Conservation (phyloP, 2,113 vertebrate genomes). For the Antennarius striatus region DNA sequence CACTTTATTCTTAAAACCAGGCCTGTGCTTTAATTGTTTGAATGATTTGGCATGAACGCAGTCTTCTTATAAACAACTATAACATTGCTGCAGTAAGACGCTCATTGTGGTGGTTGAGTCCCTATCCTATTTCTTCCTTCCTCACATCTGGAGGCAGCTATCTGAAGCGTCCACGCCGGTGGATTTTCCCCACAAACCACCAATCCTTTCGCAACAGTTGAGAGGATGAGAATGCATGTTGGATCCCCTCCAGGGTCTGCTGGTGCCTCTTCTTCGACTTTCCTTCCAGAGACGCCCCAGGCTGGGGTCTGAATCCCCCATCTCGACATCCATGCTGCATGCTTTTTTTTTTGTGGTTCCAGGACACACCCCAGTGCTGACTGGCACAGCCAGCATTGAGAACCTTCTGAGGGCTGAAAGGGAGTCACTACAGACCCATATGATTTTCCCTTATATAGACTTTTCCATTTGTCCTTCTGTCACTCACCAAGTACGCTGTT, state of each 20-base stretch:
- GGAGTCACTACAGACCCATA: constrained; percentile 36
- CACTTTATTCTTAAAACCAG: constrained; percentile 41
- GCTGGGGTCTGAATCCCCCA: constrained; percentile 42
- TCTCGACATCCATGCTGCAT: constrained; percentile 44
- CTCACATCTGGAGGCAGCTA: constrained; percentile 72
- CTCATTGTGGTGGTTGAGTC: constrained; percentile 57
- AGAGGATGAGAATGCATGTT: constrained; percentile 76
- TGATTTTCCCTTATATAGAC: constrained; percentile 40
- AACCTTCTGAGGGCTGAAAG: constrained; percentile 34
- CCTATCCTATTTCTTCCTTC: constrained; percentile 55
- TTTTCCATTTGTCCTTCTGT: constrained; percentile 27
- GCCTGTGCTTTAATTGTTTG: constrained; percentile 62
- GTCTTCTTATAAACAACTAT: constrained; percentile 48
- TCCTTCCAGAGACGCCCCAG: constrained; percentile 54
- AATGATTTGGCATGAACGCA: constrained; percentile 56
- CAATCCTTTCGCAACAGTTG: constrained; percentile 80
- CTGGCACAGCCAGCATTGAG: constrained; percentile 33
- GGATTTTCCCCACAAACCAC: constrained; percentile 77
- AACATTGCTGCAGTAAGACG: constrained; percentile 45
- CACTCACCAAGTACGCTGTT: constrained; percentile 11
- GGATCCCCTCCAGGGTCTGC: constrained; percentile 69
- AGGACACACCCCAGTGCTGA: constrained; percentile 54
- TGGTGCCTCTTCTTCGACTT: constrained; percentile 56
- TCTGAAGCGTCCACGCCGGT: constrained; percentile 69
- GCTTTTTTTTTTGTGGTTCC: constrained; percentile 29